phyloP scores from a whole-genome alignment of 2,113 vertebrate genomes.

The Stercorarius parasiticus region DNA sequence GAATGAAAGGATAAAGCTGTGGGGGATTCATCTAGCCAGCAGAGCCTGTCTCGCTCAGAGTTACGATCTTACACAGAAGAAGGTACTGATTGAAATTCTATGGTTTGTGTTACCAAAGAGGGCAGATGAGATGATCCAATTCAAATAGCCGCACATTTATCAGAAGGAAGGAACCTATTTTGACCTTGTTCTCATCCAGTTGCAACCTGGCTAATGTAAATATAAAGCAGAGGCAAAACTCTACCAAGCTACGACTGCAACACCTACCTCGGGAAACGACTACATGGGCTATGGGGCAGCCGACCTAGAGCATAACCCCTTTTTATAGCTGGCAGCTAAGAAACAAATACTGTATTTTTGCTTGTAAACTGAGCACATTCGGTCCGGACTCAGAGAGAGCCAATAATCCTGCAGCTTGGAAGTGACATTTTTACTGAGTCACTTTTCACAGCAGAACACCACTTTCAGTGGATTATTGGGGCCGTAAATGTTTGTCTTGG shows the following conservation, averaged over 20 bases:
- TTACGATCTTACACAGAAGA: not conserved
- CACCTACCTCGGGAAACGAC: not conserved
- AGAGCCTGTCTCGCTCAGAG: not conserved
- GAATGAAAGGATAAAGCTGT: not conserved
- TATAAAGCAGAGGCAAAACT: not conserved
- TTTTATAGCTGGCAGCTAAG: not conserved
- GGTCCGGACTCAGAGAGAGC: not conserved
- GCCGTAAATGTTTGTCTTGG: not conserved
- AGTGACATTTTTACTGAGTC: not conserved
- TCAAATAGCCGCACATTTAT: not conserved
- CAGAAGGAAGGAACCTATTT: not conserved
- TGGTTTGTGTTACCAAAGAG: not conserved
- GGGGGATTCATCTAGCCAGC: not conserved
- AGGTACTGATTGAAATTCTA: not conserved
- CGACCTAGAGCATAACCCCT: not conserved
- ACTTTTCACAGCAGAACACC: not conserved
- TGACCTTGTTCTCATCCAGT: not conserved
- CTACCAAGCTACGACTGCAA: not conserved
- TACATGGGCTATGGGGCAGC: not conserved
- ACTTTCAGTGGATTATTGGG: not conserved
- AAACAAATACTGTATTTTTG: not conserved
- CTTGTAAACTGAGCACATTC: not conserved
- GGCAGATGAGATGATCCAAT: not conserved
- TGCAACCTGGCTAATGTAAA: not conserved
- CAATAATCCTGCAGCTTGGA: not conserved